Conservation (phyloP, 2,113 vertebrate genomes). For the Donacobius atricapilla region DNA sequence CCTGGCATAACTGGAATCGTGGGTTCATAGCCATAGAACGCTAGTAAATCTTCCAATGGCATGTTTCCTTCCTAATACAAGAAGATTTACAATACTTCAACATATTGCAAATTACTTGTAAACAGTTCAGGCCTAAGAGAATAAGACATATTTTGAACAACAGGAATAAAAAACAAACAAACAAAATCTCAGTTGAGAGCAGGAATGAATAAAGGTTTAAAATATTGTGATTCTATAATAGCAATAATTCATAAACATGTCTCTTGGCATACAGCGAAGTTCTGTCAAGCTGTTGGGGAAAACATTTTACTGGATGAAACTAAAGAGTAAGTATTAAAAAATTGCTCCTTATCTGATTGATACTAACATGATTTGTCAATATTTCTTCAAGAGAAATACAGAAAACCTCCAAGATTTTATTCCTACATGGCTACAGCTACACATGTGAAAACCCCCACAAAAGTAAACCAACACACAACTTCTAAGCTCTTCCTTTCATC, state of each 20-base stretch:
- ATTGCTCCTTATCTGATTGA: background rate
- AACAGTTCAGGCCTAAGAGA: background rate
- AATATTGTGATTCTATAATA: background rate
- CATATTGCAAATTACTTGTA: background rate
- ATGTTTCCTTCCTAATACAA: slow-evolving; percentile 90
- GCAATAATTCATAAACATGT: background rate
- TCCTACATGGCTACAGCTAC: background rate
- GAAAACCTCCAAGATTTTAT: background rate
- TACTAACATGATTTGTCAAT: background rate
- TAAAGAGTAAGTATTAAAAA: background rate
- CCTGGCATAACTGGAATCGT: slow-evolving; percentile 79
- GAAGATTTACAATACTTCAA: background rate
- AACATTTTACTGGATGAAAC: background rate
- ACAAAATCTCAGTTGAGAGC: background rate
- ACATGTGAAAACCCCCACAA: background rate
- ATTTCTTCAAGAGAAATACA: too few relatives aligned
- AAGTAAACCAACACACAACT: background rate
- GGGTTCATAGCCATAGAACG: slow-evolving; percentile 94
- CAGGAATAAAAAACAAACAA: background rate
- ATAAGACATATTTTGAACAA: background rate
- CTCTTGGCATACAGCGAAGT: background rate
- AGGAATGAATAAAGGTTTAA: background rate
- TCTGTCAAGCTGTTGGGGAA: background rate
- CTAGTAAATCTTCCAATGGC: slow-evolving; percentile 93
- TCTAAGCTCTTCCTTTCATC: background rate